Conservation (phyloP, 2,797 vertebrate genomes). For the Gallinago nigripennis region DNA sequence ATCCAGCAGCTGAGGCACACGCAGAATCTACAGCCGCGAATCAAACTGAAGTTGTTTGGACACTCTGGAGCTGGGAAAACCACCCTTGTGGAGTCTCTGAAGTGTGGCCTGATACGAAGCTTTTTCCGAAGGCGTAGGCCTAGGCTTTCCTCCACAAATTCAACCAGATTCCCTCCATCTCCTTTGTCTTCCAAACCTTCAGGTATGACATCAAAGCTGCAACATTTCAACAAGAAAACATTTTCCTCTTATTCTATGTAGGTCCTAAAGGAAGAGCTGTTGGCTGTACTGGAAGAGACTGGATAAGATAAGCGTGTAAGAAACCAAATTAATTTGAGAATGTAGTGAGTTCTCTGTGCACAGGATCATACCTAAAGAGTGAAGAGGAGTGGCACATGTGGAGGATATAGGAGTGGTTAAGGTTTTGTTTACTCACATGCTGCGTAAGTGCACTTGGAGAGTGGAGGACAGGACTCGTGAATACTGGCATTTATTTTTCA, state of each 20-base stretch:
- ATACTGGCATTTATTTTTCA: neutral
- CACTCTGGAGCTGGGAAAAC: conserved; percentile 90
- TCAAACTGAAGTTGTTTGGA: conserved; percentile 95
- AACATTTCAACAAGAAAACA: neutral
- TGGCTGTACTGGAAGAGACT: neutral
- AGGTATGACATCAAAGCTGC: conserved; percentile 72
- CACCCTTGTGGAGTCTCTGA: conserved; percentile 92
- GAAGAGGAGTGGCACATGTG: rapidly evolving
- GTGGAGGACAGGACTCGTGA: neutral
- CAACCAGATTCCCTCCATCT: conserved; percentile 88
- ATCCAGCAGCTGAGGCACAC: conserved; percentile 92
- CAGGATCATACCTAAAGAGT: neutral
- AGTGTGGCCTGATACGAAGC: conserved; percentile 93
- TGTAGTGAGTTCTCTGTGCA: neutral
- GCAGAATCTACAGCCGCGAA: conserved; percentile 85
- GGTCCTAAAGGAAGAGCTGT: neutral
- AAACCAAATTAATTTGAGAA: neutral
- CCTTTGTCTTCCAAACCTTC: conserved; percentile 89
- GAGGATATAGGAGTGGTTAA: neutral
- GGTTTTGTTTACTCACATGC: neutral
- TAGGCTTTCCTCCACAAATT: conserved; percentile 84
- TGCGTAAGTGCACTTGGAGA: neutral
- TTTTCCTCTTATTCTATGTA: neutral
- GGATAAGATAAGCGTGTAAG: neutral
- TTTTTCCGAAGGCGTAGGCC: conserved; percentile 92